Base-by-base conservation (phyloP, 2,797 vertebrate species). In the Sorex maritimensis region DNA sequence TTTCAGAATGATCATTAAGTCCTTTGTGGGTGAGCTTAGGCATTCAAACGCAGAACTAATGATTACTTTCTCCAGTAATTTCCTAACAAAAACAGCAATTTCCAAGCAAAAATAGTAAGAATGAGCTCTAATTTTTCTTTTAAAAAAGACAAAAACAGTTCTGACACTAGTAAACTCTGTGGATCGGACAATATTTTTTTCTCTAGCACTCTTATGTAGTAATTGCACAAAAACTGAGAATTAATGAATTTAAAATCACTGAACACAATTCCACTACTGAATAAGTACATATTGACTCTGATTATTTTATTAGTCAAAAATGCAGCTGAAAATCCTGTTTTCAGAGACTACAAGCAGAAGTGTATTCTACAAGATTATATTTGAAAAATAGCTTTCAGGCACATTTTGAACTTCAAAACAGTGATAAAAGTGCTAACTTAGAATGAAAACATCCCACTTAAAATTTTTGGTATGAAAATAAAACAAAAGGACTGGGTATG, bases 261-360 rank as follows among this genome's bases (percentile, higher is more conserved):
- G 46, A 73, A 82, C 12, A 1, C 10, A 41, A n/a, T 58, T 5
- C 28, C 55, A 80, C 38, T 21, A 68, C 17, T 38, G 10, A 72
- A 49, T 81, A 72, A 68, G 41, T 80, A 80, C 86, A 63, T 13
- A n/a, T n/a, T 67, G 77, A n/a, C 17, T 69, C 68, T 63, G 6
- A 46, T 90, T 80, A 84, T 92, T 82, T 68, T 28, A 58, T 83
- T 86, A 83, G 79, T 93, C 69, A 92, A 72, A 95, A 19, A 63
- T 68, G 30, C 1, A 78, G n/a, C 26, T 26, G 30, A 84, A 38
- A 67, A 10, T 44, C 49, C 38, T 92, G 15, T 34, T 86, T 90
- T 86, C 78, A 90, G 78, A 92, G 68, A 52, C 71, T 46, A 65
- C 4, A 72, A 38, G 26, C 12, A 82, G 78, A 80, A 19, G 14